Conservation (phyloP, 2,113 vertebrate genomes). For the Pseudonaja textilis region DNA sequence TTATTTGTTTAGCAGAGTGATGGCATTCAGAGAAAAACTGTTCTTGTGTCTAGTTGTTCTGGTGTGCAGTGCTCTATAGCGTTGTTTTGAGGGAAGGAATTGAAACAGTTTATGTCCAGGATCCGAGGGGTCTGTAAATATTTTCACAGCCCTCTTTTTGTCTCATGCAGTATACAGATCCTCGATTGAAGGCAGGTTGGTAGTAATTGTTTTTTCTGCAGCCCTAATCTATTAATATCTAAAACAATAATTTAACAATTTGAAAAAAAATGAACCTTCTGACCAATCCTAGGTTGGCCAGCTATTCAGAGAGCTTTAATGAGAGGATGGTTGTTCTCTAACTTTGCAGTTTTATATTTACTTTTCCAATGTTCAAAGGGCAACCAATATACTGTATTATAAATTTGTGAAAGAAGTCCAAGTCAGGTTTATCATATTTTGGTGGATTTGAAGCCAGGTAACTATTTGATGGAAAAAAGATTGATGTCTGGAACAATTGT, state of each 20-base stretch:
- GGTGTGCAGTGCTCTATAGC: too few species aligned
- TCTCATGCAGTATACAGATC: too few species aligned
- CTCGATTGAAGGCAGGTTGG: too few species aligned
- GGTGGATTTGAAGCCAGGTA: neutral
- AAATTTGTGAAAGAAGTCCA: neutral
- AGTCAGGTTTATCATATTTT: neutral
- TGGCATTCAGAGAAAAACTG: too few species aligned
- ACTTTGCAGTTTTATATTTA: neutral
- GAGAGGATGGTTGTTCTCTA: neutral
- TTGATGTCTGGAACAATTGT: neutral
- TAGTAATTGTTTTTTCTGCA: too few species aligned
- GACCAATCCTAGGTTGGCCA: neutral
- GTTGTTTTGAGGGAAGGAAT: too few species aligned
- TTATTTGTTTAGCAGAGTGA: too few species aligned
- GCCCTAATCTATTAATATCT: neutral
- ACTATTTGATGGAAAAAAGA: neutral
- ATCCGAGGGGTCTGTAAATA: too few species aligned
- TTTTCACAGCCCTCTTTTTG: too few species aligned
- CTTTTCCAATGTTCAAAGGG: neutral
- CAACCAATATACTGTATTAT: neutral
- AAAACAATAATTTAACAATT: neutral
- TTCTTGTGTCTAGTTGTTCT: too few species aligned
- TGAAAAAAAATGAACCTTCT: neutral
- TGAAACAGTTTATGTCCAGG: too few species aligned
- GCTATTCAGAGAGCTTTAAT: neutral